Evolutionary conservation across 1,140 invertebrate genomes (phyloP).

Genomic region (Hylaeus volcanicus): DNA sequence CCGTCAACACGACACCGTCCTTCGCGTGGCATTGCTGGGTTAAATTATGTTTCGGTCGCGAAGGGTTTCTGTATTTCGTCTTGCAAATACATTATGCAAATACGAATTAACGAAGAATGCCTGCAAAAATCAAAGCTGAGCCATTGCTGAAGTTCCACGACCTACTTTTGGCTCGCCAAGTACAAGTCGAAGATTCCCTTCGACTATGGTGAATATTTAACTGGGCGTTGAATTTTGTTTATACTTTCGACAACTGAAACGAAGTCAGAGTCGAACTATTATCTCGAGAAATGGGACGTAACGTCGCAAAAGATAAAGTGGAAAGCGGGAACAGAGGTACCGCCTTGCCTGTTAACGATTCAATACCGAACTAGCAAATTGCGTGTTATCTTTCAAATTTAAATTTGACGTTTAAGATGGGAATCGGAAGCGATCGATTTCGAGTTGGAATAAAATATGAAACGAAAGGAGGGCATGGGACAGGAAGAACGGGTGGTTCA

Average conservation of each 20-base stretch:
- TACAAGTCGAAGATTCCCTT: too few relatives aligned
- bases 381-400: background rate
- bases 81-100: too few relatives aligned
- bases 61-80: too few relatives aligned
- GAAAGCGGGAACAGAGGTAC: background rate
- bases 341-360: background rate
- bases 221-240: background rate
- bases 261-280: background rate
- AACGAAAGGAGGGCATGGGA: too few relatives aligned
- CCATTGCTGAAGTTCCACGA: too few relatives aligned
- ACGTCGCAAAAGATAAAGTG: background rate
- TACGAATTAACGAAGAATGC: too few relatives aligned
- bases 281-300: background rate
- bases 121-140: too few relatives aligned
- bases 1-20: too few relatives aligned
- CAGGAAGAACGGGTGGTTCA: background rate
- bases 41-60: too few relatives aligned
- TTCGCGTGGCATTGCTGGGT: too few relatives aligned
- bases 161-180: too few relatives aligned
- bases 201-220: background rate
- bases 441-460: conserved; percentile 1
- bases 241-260: background rate
- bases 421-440: background rate
- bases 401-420: background rate
- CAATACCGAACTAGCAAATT: background rate